Conservation (phyloP, 2,888 invertebrate genomes). For the Lochmaea capreae region DNA sequence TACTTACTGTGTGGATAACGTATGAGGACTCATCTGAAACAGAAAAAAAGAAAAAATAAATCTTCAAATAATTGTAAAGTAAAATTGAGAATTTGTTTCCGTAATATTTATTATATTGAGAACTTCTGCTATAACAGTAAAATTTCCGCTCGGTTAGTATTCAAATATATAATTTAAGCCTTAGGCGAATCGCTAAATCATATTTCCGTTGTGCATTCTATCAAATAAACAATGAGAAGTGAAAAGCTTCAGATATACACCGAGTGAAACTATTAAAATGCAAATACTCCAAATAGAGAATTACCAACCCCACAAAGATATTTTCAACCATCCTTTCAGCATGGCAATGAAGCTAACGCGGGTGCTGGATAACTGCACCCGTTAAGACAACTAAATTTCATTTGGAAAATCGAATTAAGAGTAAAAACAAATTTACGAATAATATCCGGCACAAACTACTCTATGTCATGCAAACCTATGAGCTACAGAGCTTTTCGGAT, state of each 20-base stretch:
- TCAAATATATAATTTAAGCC: slow-evolving; percentile 34
- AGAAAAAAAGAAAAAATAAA: too few species aligned
- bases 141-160: slow-evolving; percentile 23
- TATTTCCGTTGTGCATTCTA: slow-evolving; percentile 48
- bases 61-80: too few species aligned
- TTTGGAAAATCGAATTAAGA: background rate
- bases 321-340: slow-evolving; percentile 53
- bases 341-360: slow-evolving; percentile 45
- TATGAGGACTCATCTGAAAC: too few species aligned
- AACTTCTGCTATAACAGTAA: background rate
- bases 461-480: too few species aligned
- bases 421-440: too few species aligned
- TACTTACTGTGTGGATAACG: too few species aligned
- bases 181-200: slow-evolving; percentile 37
- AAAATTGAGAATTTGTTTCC: too few species aligned
- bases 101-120: background rate
- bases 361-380: slow-evolving; percentile 18
- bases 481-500: too few species aligned
- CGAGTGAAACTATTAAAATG: slow-evolving; percentile 66
- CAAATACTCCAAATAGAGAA: slow-evolving; percentile 62
- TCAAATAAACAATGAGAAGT: slow-evolving; percentile 59
- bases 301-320: slow-evolving; percentile 57
- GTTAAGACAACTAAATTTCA: background rate
- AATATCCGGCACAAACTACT: too few species aligned
- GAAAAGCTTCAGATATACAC: slow-evolving; percentile 59